These are phyloP conservation scores for Phortica magna DNA, from an alignment of 2,888 invertebrate species.

Conservation along the genomic window DNA sequence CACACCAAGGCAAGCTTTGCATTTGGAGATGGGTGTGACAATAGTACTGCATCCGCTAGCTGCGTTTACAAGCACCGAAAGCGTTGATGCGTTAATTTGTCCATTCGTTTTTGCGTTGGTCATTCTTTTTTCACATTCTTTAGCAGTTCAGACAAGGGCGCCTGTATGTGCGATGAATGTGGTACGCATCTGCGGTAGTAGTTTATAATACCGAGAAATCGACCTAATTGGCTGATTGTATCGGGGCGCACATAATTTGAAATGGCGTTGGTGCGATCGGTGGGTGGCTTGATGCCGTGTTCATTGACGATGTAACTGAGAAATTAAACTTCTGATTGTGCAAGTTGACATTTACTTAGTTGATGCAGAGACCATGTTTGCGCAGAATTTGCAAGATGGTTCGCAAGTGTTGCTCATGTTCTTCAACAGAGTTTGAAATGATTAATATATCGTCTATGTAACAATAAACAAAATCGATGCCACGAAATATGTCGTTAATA, in stretches of 20 bases:
- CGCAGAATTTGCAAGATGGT: too few species aligned
- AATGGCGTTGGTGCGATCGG: too few species aligned
- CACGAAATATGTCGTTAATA: neutral
- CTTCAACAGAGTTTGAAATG: too few species aligned
- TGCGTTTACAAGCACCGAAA: neutral
- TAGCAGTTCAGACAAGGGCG: constrained; percentile 2
- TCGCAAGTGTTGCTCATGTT: too few species aligned
- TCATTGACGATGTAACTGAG: constrained; percentile 12
- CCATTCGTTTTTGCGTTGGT: neutral
- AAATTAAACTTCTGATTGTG: neutral
- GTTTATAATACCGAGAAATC: neutral
- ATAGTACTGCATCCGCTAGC: constrained; percentile 4
- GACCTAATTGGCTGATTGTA: constrained; percentile 15
- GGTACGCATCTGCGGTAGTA: neutral
- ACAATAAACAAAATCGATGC: constrained; percentile 4
- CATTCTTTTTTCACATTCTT: neutral
- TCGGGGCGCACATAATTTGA: neutral
- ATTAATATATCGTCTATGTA: too few species aligned
- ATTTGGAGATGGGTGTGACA: neutral
- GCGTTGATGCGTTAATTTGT: neutral
- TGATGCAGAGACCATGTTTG: too few species aligned
- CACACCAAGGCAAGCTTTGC: neutral
- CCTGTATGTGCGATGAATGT: too few species aligned
- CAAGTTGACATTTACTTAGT: neutral
- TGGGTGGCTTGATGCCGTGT: constrained; percentile 13